These are phyloP conservation scores for Caiman crocodilus DNA, from an alignment of 2,797 vertebrate genomes.

Conservation along the genomic window DNA sequence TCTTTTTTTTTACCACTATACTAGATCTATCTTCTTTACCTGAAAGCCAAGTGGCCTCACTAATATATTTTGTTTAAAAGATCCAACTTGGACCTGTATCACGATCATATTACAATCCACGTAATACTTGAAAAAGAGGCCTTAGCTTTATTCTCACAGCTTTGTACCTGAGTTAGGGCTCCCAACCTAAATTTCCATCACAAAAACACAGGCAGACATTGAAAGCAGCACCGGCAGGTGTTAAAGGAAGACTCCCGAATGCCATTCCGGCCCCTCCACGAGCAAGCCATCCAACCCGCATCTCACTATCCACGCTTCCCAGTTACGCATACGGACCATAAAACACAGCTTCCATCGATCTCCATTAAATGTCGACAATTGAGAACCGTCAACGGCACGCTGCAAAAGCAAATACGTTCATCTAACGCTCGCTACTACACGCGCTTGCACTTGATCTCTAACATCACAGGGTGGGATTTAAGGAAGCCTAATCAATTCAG, in stretches of 20 bases:
- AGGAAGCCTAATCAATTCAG: too few relatives aligned
- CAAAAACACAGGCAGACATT: accelerated
- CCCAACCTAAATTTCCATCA: not conserved
- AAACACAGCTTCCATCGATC: not conserved
- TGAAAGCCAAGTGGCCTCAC: not conserved
- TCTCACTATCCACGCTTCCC: not conserved
- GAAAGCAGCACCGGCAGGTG: not conserved
- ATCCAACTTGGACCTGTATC: not conserved
- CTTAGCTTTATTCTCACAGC: not conserved
- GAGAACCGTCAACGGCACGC: not conserved
- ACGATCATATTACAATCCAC: not conserved
- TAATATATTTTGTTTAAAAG: not conserved
- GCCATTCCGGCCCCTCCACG: not conserved
- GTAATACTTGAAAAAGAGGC: not conserved
- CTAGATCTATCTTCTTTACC: too few relatives aligned
- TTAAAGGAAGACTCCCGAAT: not conserved
- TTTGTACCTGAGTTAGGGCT: not conserved
- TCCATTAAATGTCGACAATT: not conserved
- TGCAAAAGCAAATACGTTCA: not conserved
- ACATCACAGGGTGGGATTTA: not conserved
- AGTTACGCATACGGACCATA: accelerated
- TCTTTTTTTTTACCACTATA: too few relatives aligned
- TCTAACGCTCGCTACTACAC: not conserved
- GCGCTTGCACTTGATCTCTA: accelerated
- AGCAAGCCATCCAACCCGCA: not conserved